Evolutionary conservation across 2,113 vertebrate genomes (phyloP), one percentile per base, ranked within the genome.

Genomic region (Macquaria australasica): DNA sequence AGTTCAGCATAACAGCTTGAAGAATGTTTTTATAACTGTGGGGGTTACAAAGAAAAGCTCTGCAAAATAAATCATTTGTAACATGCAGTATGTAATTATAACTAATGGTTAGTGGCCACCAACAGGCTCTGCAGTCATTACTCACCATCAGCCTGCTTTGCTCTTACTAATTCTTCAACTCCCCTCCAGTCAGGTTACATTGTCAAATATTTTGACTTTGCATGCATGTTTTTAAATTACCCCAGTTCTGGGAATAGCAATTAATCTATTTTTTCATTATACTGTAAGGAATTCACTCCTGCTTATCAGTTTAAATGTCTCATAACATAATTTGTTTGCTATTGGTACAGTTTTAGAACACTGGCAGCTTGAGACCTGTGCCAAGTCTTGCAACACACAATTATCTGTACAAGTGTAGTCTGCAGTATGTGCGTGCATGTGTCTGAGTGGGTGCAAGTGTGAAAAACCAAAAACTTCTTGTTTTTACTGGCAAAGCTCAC

Each of bases 401-500:
- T 73, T 74, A 77, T 56, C 51, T 43, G 20, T 73, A 34, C 50
- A 55, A 76, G 71, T 21, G 77, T 41, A 56, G 11, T 59, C 43
- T 66, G 69, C 51, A 37, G 66, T 55, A 18, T 77, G 73, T 81
- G 73, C 58, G 71, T 66, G 56, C 8, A 12, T 79, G 81, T 53
- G 67, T 75, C 58, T 84, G 85, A 80, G 88, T 82, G 83, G 81
- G 85, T 63, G 77, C 25, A 76, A 82, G 88, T 83, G 79, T 6
- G 39, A 88, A 88, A 88, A 66, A 67, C 15, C 41, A 50, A 62
- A 59, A 84, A 87, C 56, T 34, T 34, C 28, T 31, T 53, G 77
- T 74, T 88, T 88, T 83, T 68, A 4, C n/a, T 91, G 87, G 87
- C 83, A 78, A 81, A 64, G 62, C 73, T 69, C 37, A 74, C 28